Base-by-base conservation (phyloP, 92 coral and sea anemone species). In the Actinernus sp. region DNA sequence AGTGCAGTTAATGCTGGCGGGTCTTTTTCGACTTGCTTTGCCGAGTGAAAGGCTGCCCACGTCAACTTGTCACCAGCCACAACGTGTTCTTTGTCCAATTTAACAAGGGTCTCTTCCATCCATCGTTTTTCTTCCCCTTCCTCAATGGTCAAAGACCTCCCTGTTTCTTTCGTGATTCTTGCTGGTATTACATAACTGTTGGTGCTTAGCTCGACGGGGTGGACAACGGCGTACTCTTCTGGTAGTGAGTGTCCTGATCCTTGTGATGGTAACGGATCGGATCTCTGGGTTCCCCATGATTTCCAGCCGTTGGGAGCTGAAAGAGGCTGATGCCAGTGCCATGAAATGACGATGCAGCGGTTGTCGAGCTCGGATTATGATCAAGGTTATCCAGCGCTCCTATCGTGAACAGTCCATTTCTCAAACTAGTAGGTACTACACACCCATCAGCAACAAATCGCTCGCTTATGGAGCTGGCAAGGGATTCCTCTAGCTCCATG, bases 401-500 rank as follows among this genome's bases (percentile, higher is more conserved):
- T 0, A 77, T 49, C 32, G 76, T 48, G 36, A 82, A 88, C 0
- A 73, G 19, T 12, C 75, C 80, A 18, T 72, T 71, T 18, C 61
- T 58, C 46, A 83, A 29, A 54, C 67, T 55, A 9, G 76, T 74
- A 38, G 86, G 89, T 24, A 53, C 85, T 29, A 76, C 69, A 71
- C 41, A 52, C 10, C 78, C 82, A 48, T 81, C 85, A 43, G 10
- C 54, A 19, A 4, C 69, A 76, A 82, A 87, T 23, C 65, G 49
- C 68, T 81, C 82, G 53, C 89, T 83, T 26, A 88, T 49, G 28
- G 87, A 77, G 30, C 74, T 50, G 14, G 93, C 89, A 61, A 76
- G 78, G 63, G 30, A 36, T 23, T 76, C 89, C 79, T 82, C 93
- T 41, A 82, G 46, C 86, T 88, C 89, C 31, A 88, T 5, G 72